Percentiles rank a stretch among this genome's conserved stretches.
Evolutionary conservation across 2,888 invertebrate genomes (phyloP).

Genomic region (Aphidius colemani): DNA sequence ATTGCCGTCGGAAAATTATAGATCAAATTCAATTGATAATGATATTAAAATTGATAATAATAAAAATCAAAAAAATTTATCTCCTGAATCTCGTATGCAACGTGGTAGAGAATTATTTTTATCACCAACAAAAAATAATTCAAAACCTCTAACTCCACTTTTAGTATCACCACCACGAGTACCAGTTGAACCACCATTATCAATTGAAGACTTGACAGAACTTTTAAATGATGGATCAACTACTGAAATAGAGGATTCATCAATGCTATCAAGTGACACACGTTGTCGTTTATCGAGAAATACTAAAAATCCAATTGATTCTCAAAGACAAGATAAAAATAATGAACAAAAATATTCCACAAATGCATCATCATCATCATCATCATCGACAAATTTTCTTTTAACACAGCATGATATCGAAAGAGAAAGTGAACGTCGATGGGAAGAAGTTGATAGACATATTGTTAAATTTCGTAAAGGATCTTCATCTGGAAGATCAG

Average conservation of each 20-base stretch:
- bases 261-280: no score
- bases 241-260: conserved; percentile 35
- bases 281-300: neutral
- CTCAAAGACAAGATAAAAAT: conserved; percentile 3
- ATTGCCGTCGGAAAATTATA: conserved; percentile 42
- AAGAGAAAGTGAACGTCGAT: conserved; percentile 40
- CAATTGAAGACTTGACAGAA: conserved; percentile 53
- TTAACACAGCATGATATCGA: conserved; percentile 35
- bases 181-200: conserved; percentile 50
- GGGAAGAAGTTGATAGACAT: conserved; percentile 49
- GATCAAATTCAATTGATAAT: conserved; percentile 25
- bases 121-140: conserved; percentile 30
- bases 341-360: neutral
- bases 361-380: neutral
- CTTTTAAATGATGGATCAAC: conserved; percentile 55
- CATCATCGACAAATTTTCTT: conserved; percentile 1
- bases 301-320: neutral
- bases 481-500: conserved; percentile 32
- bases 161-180: conserved; percentile 47
- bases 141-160: conserved; percentile 38
- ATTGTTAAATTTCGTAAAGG: conserved; percentile 42
- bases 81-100: conserved; percentile 40
- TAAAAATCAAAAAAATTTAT: conserved; percentile 35
- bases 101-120: conserved; percentile 33
- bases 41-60: conserved; percentile 37